Base-by-base conservation (phyloP, 2,888 invertebrate species). In the Eulithis prunata region DNA sequence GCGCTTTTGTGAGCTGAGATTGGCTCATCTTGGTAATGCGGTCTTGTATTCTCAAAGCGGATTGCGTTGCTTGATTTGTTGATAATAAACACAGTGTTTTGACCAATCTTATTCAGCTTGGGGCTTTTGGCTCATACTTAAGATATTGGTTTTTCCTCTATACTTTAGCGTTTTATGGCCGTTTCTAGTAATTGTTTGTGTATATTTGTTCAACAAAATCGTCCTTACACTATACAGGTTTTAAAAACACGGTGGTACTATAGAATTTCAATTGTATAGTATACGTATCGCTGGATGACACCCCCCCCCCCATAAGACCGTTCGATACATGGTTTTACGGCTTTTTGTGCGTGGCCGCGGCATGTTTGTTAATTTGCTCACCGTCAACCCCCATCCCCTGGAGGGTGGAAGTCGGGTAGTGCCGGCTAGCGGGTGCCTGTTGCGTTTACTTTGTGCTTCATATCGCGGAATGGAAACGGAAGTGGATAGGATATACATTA, bases 301-400 rank as follows among this genome's bases (percentile, higher is more conserved):
- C 2, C 54, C 64, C 68, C n/a, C 14, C 2, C 54, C 64, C 68
- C 63, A 53, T 51, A 65, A 57, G 69, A 52, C 68, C 73, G 69
- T 74, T 74, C 75, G 75, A 78, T 78, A 74, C 75, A 75, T 77
- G 78, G 80, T 79, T 83, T 80, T 80, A 82, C 76, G 76, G 79
- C 77, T 75, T 82, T 80, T 69, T 75, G 81, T 84, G 79, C 80
- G 82, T 82, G 80, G 80, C 70, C 63, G 66, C 58, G 75, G 75
- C 73, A 73, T 82, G 83, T 84, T 83, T 83, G 84, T 83, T 82
- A 83, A 83, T 82, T 79, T 78, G 77, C 79, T 75, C 21, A 74
- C 76, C 77, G 68, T 57, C 66, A 56, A 65, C 66, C 72, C 70
- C 69, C 67, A 59, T 52, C 71, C 66, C 62, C 55, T 47, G 57